Evolutionary conservation across 2,797 vertebrate genomes (phyloP).

Genomic region (Pseudochirops cupreus): DNA sequence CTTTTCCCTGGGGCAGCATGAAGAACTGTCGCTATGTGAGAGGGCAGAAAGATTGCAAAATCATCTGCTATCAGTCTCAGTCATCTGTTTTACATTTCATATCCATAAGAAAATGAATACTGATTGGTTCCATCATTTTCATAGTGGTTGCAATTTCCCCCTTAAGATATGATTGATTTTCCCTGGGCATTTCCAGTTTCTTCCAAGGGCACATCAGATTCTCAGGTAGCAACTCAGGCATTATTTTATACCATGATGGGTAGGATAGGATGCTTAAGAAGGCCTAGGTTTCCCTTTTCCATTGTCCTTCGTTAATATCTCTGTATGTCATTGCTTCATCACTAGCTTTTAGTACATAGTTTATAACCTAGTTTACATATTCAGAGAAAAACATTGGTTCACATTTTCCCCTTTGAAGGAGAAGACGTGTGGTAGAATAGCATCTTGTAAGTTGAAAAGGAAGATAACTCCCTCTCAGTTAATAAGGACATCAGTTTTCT

Average conservation of each 20-base stretch:
- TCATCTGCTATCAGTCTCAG: background rate
- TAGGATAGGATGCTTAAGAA: background rate
- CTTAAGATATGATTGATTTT: constrained; percentile 18
- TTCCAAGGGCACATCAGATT: constrained; percentile 19
- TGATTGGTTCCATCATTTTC: background rate
- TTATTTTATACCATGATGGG: constrained; percentile 3
- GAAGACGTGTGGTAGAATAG: background rate
- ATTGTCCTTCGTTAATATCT: background rate
- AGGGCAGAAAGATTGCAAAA: background rate
- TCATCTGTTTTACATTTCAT: background rate
- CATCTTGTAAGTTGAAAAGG: constrained; percentile 52
- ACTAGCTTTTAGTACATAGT: background rate
- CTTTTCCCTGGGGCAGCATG: constrained; percentile 13
- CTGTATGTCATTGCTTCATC: background rate
- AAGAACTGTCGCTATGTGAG: background rate
- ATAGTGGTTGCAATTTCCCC: background rate
- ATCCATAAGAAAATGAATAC: constrained; percentile 27
- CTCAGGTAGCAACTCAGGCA: background rate
- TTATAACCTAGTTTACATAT: background rate
- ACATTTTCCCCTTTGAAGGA: constrained; percentile 60
- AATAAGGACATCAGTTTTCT: background rate
- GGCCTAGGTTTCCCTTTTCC: background rate
- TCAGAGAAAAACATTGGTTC: constrained; percentile 34
- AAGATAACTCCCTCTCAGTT: constrained; percentile 30
- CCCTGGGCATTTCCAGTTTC: constrained; percentile 35